These are phyloP conservation scores for Chlorocebus sabaeus DNA, from an alignment of 2,113 vertebrate species.

Conservation along the genomic window DNA sequence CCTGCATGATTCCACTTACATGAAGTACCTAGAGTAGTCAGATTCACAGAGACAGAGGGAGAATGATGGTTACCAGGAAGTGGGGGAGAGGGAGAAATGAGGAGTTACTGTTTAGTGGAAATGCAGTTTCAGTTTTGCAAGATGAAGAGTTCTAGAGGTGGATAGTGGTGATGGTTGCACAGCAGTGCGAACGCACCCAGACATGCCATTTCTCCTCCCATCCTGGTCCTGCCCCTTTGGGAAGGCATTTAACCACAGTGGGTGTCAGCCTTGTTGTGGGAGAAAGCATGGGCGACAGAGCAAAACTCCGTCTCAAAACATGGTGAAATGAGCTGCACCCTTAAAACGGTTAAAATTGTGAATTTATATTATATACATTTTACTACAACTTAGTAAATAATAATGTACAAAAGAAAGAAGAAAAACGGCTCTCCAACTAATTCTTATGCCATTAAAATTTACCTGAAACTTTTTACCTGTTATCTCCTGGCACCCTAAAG, in stretches of 20 bases:
- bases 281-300: not conserved
- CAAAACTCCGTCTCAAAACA: fast-evolving
- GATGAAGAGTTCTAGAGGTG: not conserved
- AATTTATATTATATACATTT: not conserved
- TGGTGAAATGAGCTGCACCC: not conserved
- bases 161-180: not conserved
- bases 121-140: too few species aligned
- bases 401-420: not conserved
- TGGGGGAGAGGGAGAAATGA: not conserved
- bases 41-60: not conserved
- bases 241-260: not conserved
- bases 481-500: not conserved
- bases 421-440: not conserved
- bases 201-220: not conserved
- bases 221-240: not conserved
- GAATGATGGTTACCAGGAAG: fast-evolving
- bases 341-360: not conserved
- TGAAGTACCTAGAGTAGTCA: not conserved
- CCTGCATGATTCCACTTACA: fast-evolving
- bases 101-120: fast-evolving
- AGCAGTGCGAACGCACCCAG: not conserved
- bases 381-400: not conserved
- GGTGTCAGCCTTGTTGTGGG: not conserved
- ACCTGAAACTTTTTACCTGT: not conserved
- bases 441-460: not conserved